Percentiles rank a stretch among this genome's conserved stretches.
These are phyloP conservation scores for Brachyopa scutellaris DNA, from an alignment of 2,888 invertebrate genomes.

Conservation along the genomic window DNA sequence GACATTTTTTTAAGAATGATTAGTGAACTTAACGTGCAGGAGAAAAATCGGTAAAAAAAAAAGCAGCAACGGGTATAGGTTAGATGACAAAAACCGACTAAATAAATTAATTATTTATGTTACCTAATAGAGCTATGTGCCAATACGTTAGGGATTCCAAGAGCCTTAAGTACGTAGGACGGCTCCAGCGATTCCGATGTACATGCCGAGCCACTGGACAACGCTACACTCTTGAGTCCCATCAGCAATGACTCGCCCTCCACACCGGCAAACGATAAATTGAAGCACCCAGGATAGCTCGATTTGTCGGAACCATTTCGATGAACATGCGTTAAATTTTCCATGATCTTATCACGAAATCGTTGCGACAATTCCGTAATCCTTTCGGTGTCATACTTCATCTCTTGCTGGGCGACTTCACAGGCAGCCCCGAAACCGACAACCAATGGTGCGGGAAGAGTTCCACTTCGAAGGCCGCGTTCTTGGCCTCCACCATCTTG, in stretches of 20 bases:
- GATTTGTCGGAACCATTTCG: constrained; percentile 94
- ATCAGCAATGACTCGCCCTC: constrained; percentile 99
- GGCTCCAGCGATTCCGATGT: constrained; percentile 99
- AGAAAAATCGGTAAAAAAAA: too few species aligned
- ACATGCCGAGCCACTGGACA: constrained; percentile 98
- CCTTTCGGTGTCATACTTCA: constrained; percentile 94
- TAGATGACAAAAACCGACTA: too few species aligned
- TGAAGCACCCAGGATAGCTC: constrained; percentile 97
- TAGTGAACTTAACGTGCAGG: not conserved
- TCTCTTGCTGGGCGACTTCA: constrained; percentile 89
- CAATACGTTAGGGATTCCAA: constrained; percentile 98
- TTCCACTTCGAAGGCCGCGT: constrained; percentile 97
- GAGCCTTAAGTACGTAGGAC: constrained; percentile 97
- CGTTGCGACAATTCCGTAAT: constrained; percentile 90
- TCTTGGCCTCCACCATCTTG: constrained; percentile 99
- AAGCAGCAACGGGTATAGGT: too few species aligned
- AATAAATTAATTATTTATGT: constrained; percentile 1
- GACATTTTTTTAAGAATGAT: too few species aligned
- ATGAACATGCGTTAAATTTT: constrained; percentile 91
- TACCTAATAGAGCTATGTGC: constrained; percentile 99
- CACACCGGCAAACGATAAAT: constrained; percentile 98
- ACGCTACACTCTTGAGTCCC: constrained; percentile 98
- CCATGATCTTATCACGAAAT: constrained; percentile 89
- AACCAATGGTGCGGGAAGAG: constrained; percentile 95
- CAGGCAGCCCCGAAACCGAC: constrained; percentile 95